These are phyloP conservation scores for Emys orbicularis DNA, from an alignment of 2,797 vertebrate genomes.

Conservation along the genomic window DNA sequence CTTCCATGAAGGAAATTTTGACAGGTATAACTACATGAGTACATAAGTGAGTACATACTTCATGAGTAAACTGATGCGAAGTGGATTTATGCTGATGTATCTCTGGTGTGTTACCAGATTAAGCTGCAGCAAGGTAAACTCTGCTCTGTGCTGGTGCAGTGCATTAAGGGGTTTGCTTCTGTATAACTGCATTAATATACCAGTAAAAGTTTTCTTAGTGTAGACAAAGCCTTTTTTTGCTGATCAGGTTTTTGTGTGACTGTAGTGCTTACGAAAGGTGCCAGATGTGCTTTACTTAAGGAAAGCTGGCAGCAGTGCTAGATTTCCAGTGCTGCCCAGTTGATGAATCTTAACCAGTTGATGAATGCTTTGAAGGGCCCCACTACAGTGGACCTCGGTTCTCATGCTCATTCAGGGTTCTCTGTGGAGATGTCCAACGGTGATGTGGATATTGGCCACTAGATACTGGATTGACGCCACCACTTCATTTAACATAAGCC, in stretches of 20 bases:
- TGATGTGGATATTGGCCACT: background rate
- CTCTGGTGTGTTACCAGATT: accelerated
- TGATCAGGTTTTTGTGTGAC: background rate
- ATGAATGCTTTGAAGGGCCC: background rate
- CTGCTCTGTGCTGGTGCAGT: background rate
- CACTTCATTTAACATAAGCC: background rate
- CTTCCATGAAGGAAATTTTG: background rate
- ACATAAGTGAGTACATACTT: background rate
- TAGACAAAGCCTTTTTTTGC: background rate
- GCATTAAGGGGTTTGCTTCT: background rate
- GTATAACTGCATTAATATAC: background rate
- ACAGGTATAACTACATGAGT: accelerated
- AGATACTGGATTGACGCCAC: background rate
- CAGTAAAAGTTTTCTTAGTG: background rate
- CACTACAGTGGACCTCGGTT: background rate
- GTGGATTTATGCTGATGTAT: accelerated
- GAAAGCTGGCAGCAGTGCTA: background rate
- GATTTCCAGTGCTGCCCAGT: background rate
- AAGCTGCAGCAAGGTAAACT: background rate
- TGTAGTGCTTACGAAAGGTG: background rate
- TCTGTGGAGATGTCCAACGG: accelerated
- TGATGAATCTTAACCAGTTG: background rate
- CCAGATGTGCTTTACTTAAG: background rate
- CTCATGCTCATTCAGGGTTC: background rate
- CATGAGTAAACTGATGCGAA: background rate